phyloP scores from a whole-genome alignment of 2,113 vertebrate genomes.

The Isichthys henryi region DNA sequence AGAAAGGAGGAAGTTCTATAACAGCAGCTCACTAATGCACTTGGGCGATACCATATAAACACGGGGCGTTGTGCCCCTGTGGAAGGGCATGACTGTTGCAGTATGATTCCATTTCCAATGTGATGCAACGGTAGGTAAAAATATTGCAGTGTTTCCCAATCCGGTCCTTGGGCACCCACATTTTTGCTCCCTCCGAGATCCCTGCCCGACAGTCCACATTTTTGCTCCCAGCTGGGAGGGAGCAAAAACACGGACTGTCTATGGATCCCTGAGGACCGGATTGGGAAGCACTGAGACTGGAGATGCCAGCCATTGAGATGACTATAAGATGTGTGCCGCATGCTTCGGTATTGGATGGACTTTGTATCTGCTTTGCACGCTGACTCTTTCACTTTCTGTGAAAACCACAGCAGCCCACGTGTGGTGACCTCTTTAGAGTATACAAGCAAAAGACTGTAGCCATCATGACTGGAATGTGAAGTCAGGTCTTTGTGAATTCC shows the following conservation, averaged over 20 bases:
- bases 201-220: not conserved
- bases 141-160: not conserved
- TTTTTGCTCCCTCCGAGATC: no score
- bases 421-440: not conserved
- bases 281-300: not conserved
- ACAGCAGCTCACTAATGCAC: conserved; percentile 12
- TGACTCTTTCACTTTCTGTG: not conserved
- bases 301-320: not conserved
- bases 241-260: not conserved
- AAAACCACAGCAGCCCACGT: not conserved
- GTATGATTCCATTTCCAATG: not conserved
- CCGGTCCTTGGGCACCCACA: not conserved
- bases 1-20: not conserved
- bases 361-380: not conserved
- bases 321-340: not conserved
- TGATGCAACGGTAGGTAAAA: not conserved
- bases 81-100: not conserved
- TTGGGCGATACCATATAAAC: not conserved
- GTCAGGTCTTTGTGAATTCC: not conserved
- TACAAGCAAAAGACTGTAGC: not conserved
- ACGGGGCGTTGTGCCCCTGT: not conserved
- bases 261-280: not conserved
- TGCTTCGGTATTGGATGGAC: not conserved
- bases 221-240: no score
- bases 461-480: not conserved